Base-by-base conservation (phyloP, 2,888 invertebrate genomes). In the Cactoblastis cactorum region DNA sequence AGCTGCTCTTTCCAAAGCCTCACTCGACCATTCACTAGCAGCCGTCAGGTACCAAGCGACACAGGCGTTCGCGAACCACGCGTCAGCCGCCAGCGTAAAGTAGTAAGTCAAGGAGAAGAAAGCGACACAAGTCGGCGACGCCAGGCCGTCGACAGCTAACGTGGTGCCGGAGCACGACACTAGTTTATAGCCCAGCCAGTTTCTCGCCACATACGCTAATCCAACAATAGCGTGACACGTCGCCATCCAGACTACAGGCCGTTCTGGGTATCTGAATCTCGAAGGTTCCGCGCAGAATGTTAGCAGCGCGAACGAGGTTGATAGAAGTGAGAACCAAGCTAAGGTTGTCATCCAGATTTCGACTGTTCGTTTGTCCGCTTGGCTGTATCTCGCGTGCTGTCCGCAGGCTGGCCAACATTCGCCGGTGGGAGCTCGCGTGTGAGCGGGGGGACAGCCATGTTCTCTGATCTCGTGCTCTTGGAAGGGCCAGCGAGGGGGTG, bases 21-120 rank as follows among this genome's bases (percentile, higher is more conserved):
- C 97, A 52, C 96, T 96, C 19, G 96, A 96, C 97, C 97, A 97
- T 74, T 97, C 96, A 74, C 96, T 95, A 39, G 96, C 95, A 0
- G 97, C 96, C 3, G 96, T 95, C 45, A 97, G 90, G 71, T 96
- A 95, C 95, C 97, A 97, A 51, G 97, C 96, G 45, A 96, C 92
- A 55, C 96, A 95, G 48, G 97, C 92, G 63, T 96, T 94, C 1
- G 96, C 92, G 94, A 97, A 97, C 97, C 97, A 96, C 54, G 95
- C 92, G 66, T 94, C 93, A 53, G 94, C 94, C 46, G 95, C 95
- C 67, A 96, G 83, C 28, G 94, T 94, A 69, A 96, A 92, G 83
- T 95, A 96, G 71, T 95, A 95, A 9, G 94, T 92, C 1, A 93
- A 83, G 11, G 95, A 91, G 82, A 95, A 96, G 74, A 93, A 93